phyloP scores from a whole-genome alignment of 2,888 invertebrate genomes.

The Cyclophora albipunctata region DNA sequence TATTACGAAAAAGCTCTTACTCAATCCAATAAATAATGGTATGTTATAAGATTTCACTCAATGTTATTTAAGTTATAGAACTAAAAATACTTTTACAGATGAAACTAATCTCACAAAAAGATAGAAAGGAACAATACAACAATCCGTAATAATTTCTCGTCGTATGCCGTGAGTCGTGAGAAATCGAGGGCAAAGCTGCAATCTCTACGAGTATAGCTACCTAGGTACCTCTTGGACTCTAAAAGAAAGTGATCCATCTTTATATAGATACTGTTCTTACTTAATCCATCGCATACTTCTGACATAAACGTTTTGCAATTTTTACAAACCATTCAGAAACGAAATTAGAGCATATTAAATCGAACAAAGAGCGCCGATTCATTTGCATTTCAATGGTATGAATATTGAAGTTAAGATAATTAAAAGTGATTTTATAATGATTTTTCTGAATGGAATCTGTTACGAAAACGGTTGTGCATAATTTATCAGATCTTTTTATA shows the following conservation, averaged over 20 bases:
- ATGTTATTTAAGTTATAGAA: too few relatives aligned
- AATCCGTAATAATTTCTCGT: conserved; percentile 15
- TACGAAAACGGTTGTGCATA: neutral
- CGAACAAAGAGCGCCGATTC: conserved; percentile 10
- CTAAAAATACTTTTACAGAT: too few relatives aligned
- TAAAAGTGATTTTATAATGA: too few relatives aligned
- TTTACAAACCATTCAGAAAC: conserved; percentile 20
- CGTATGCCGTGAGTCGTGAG: conserved; percentile 15
- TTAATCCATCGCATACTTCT: conserved; percentile 40
- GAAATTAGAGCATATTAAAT: conserved; percentile 18
- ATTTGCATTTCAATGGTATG: conserved; percentile 1
- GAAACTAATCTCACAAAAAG: neutral
- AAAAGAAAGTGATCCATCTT: conserved; percentile 56
- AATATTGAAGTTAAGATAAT: neutral
- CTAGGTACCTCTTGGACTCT: conserved; percentile 22
- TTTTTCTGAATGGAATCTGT: neutral
- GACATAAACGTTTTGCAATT: conserved; percentile 34
- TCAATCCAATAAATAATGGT: too few relatives aligned
- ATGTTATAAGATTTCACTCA: too few relatives aligned
- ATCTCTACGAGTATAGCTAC: conserved; percentile 9
- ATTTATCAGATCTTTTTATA: too few relatives aligned
- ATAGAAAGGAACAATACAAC: conserved; percentile 14
- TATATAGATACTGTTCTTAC: conserved; percentile 18
- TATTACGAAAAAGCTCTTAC: too few relatives aligned
- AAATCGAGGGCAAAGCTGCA: conserved; percentile 43